Evolutionary conservation across 2,113 vertebrate genomes (phyloP).

Genomic region (Sylvilagus bachmani): DNA sequence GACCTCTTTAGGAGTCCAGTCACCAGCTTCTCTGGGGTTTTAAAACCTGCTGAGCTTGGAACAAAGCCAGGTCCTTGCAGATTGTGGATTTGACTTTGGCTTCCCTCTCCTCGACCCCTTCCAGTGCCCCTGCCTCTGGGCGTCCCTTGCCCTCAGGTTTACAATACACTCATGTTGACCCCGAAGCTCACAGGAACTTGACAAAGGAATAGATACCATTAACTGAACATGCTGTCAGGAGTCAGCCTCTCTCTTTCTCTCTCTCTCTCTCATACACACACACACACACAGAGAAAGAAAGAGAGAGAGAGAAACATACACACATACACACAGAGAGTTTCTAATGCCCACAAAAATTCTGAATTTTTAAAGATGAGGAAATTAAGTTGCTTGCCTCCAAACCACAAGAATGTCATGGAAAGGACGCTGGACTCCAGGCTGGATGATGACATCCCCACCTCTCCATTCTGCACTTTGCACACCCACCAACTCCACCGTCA

Average conservation of each 20-base stretch:
- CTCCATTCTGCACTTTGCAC: background rate
- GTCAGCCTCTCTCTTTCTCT: too few relatives aligned
- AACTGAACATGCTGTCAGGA: background rate
- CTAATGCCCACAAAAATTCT: background rate
- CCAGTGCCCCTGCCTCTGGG: background rate
- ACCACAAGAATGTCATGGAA: background rate
- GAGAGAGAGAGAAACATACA: background rate
- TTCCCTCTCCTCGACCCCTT: background rate
- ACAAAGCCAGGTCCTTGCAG: background rate
- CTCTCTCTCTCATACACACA: background rate
- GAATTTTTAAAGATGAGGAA: background rate
- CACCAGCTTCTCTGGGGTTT: conserved; percentile 25
- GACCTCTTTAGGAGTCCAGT: conserved; percentile 6
- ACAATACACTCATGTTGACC: background rate
- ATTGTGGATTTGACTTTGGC: background rate
- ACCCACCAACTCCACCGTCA: rapidly evolving
- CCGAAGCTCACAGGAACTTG: background rate
- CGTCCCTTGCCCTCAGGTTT: background rate
- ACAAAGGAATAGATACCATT: background rate
- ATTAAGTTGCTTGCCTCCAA: background rate
- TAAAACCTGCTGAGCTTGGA: background rate
- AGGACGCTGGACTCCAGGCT: background rate
- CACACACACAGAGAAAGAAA: background rate
- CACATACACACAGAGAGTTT: background rate
- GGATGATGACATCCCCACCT: too few relatives aligned